Evolutionary conservation across 1,140 invertebrate species (phyloP).

Genomic region (Sitophilus oryzae): DNA sequence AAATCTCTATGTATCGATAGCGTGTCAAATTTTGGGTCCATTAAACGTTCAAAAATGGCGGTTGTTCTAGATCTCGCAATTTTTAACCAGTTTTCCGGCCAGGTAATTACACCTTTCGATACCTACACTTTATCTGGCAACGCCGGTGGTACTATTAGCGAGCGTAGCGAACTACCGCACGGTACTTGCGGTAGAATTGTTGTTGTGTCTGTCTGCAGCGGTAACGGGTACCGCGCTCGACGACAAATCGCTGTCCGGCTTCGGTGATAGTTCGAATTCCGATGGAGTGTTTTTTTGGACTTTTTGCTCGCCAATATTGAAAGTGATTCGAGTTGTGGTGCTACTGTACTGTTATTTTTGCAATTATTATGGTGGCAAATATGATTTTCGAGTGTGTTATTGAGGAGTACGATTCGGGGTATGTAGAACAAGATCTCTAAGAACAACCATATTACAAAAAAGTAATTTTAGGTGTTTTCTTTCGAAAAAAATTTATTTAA

Average conservation of each 20-base stretch:
- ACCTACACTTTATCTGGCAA: too few species aligned
- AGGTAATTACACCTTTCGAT: too few species aligned
- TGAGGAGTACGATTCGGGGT: background rate
- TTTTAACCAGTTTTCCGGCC: too few species aligned
- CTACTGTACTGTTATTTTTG: background rate
- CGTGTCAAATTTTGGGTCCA: too few species aligned
- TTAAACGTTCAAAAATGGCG: too few species aligned
- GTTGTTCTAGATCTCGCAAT: too few species aligned
- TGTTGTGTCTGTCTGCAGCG: background rate
- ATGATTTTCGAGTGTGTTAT: background rate
- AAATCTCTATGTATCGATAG: too few species aligned
- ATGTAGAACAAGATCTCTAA: background rate
- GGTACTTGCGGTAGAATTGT: background rate
- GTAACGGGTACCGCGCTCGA: background rate
- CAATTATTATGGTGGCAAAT: background rate
- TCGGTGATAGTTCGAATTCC: background rate
- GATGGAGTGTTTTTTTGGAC: background rate
- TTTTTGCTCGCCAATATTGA: background rate
- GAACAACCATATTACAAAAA: background rate
- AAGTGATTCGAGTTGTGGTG: background rate
- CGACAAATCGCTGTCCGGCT: too few species aligned
- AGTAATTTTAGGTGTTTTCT: too few species aligned
- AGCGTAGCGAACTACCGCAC: too few species aligned
- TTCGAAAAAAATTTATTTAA: too few species aligned
- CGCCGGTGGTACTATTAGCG: too few species aligned